These are phyloP conservation scores for Tetramorium alpestre DNA, from an alignment of 1,140 invertebrate genomes.

Conservation along the genomic window DNA sequence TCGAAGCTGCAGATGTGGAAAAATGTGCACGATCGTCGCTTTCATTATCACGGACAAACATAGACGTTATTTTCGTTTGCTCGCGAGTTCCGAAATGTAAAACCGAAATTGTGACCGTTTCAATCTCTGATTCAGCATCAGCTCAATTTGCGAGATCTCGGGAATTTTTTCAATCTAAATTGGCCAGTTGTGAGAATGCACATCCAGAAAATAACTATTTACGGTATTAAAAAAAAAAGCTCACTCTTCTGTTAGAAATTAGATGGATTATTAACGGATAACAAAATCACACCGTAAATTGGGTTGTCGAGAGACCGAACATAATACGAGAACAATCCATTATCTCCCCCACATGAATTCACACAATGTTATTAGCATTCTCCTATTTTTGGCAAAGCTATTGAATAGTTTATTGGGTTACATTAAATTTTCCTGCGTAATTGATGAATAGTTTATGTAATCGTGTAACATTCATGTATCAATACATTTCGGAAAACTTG, in stretches of 20 bases:
- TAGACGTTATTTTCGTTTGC: conserved; percentile 24
- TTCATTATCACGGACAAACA: conserved; percentile 27
- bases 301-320: background rate
- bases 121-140: background rate
- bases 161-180: background rate
- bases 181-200: background rate
- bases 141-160: conserved; percentile 12
- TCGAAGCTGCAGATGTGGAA: background rate
- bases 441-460: conserved; percentile 20
- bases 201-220: background rate
- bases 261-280: conserved; percentile 11
- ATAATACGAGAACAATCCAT: conserved; percentile 31
- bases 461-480: background rate
- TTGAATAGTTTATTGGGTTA: conserved; percentile 45
- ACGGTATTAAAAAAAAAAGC: background rate
- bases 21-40: conserved; percentile 29
- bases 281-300: background rate
- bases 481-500: background rate
- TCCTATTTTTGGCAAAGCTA: conserved; percentile 25
- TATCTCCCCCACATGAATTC: conserved; percentile 27
- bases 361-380: conserved; percentile 28
- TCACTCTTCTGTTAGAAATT: background rate
- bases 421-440: conserved; percentile 39
- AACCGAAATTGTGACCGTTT: conserved; percentile 11
- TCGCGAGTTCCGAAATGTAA: conserved; percentile 1